phyloP scores from a whole-genome alignment of 2,888 invertebrate genomes.

The Dexiosoma caninum region DNA sequence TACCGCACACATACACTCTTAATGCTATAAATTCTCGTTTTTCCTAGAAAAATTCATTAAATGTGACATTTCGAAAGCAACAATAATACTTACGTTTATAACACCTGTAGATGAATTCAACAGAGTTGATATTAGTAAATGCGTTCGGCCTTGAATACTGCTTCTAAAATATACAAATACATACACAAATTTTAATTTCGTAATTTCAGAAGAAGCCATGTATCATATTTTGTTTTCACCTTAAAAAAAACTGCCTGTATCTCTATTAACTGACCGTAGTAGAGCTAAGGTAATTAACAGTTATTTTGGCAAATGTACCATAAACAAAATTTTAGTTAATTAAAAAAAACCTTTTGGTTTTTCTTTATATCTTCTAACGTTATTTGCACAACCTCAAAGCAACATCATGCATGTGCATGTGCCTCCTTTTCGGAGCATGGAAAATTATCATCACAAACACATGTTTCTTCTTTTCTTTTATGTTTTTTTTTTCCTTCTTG shows the following conservation, averaged over 20 bases:
- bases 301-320: background rate
- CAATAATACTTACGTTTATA: no score
- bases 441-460: slow-evolving; percentile 46
- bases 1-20: no score
- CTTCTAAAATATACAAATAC: no score
- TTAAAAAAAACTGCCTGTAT: background rate
- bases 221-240: slow-evolving; percentile 1
- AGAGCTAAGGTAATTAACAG: background rate
- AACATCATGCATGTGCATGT: background rate
- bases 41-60: no score
- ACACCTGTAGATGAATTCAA: no score
- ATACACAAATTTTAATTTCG: no score
- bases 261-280: background rate
- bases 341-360: slow-evolving; percentile 2
- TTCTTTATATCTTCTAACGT: background rate
- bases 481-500: no score
- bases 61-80: no score
- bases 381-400: slow-evolving; percentile 34
- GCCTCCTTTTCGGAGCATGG: slow-evolving; percentile 2
- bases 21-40: no score
- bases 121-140: no score
- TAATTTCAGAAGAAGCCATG: no score
- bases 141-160: no score
- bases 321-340: slow-evolving; percentile 25
- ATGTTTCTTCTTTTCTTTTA: slow-evolving; percentile 6